Percentiles rank a stretch among this genome's conserved stretches.
These are phyloP conservation scores for Rhinichthys osculus DNA, from an alignment of 2,797 vertebrate genomes.

Conservation along the genomic window DNA sequence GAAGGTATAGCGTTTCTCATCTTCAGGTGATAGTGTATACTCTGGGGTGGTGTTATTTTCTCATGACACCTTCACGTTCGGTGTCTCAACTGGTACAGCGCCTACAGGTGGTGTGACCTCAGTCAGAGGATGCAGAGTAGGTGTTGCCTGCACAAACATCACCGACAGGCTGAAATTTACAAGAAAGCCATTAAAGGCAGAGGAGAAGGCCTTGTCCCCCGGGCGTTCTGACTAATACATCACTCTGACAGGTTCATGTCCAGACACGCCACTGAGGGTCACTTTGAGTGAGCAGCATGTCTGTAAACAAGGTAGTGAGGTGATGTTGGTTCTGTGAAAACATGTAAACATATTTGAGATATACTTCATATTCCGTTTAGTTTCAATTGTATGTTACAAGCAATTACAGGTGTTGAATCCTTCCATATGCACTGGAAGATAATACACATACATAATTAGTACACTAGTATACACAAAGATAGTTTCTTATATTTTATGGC, in stretches of 20 bases:
- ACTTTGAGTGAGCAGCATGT: conserved; percentile 47
- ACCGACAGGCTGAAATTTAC: conserved; percentile 45
- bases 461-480: background rate
- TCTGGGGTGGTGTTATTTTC: conserved; percentile 10
- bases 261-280: conserved; percentile 54
- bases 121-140: conserved; percentile 47
- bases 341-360: background rate
- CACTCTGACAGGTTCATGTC: conserved; percentile 57
- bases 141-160: conserved; percentile 18
- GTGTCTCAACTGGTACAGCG: conserved; percentile 13
- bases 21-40: conserved; percentile 23
- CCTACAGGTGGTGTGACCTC: conserved; percentile 41
- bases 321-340: conserved; percentile 1
- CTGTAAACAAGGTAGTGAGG: conserved; percentile 30
- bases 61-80: conserved; percentile 19
- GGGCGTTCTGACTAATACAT: conserved; percentile 49
- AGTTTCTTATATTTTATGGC: background rate
- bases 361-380: background rate
- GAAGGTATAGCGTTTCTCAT: conserved; percentile 4
- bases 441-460: background rate
- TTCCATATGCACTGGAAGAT: background rate
- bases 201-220: conserved; percentile 35
- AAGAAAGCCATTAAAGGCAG: conserved; percentile 43
- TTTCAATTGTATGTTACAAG: background rate
- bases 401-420: background rate